Conservation (phyloP, 2,113 vertebrate genomes). For the Gallinago jamesoni region DNA sequence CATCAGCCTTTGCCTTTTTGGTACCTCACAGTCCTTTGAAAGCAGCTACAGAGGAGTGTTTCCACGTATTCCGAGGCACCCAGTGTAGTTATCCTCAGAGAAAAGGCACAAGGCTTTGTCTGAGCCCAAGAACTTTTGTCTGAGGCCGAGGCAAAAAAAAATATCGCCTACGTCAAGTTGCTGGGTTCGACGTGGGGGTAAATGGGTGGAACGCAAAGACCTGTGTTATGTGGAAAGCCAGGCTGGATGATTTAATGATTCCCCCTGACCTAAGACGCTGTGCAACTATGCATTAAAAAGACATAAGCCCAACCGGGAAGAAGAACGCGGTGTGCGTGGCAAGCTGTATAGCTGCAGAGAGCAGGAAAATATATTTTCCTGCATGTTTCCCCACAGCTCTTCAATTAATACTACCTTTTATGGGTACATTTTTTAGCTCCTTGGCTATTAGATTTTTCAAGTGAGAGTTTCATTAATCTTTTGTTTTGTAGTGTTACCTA, state of each 20-base stretch:
- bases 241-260: background rate
- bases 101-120: background rate
- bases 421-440: background rate
- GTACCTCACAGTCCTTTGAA: background rate
- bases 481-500: background rate
- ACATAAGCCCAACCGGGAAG: background rate
- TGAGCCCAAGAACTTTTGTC: background rate
- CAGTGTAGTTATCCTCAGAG: background rate
- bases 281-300: background rate
- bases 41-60: background rate
- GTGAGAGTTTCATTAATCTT: slow-evolving; percentile 27
- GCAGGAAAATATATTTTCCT: background rate
- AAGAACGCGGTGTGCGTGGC: accelerated
- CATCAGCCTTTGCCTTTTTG: background rate
- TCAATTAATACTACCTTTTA: background rate
- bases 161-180: accelerated
- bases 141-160: background rate
- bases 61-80: background rate
- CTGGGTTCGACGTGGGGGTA: background rate
- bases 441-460: background rate
- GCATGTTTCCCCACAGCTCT: background rate
- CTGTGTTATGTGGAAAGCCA: background rate
- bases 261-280: background rate
- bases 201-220: background rate
- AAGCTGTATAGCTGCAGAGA: background rate